Conservation (phyloP, 1,140 invertebrate species). For the Rhagoletis zephyria region DNA sequence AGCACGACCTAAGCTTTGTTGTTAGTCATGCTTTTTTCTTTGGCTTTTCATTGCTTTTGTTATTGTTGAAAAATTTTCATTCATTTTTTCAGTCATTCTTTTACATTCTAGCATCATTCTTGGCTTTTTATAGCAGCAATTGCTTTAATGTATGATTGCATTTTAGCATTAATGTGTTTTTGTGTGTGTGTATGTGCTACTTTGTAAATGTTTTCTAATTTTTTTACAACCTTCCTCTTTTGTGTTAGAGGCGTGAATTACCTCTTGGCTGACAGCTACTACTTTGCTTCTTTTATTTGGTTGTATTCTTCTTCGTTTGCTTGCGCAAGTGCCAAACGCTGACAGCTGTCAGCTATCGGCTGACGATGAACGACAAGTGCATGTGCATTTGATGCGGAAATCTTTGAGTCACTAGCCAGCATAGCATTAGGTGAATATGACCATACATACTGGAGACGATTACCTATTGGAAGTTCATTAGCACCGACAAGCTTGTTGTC, state of each 20-base stretch:
- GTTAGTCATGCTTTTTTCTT: background rate
- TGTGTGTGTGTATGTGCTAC: background rate
- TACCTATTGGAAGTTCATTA: conserved; percentile 6
- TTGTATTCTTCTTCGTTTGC: background rate
- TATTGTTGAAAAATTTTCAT: background rate
- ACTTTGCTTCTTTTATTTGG: conserved; percentile 1
- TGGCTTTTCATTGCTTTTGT: background rate
- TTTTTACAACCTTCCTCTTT: background rate
- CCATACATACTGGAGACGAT: background rate
- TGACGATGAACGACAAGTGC: conserved; percentile 1
- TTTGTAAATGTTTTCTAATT: background rate
- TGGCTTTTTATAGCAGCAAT: background rate
- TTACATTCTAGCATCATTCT: conserved; percentile 2
- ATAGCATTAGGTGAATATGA: no score
- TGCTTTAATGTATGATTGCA: background rate
- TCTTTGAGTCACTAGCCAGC: background rate
- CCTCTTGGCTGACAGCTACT: background rate
- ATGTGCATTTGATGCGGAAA: conserved; percentile 23
- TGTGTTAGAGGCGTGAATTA: conserved; percentile 19
- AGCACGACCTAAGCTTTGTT: conserved; percentile 33
- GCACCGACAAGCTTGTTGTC: background rate
- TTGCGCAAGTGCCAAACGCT: conserved; percentile 23
- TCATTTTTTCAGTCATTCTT: background rate
- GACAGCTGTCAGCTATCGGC: conserved; percentile 19
- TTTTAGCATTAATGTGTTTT: no score